Evolutionary conservation across 2,797 vertebrate genomes (phyloP).

Genomic region (Mus minutoides): DNA sequence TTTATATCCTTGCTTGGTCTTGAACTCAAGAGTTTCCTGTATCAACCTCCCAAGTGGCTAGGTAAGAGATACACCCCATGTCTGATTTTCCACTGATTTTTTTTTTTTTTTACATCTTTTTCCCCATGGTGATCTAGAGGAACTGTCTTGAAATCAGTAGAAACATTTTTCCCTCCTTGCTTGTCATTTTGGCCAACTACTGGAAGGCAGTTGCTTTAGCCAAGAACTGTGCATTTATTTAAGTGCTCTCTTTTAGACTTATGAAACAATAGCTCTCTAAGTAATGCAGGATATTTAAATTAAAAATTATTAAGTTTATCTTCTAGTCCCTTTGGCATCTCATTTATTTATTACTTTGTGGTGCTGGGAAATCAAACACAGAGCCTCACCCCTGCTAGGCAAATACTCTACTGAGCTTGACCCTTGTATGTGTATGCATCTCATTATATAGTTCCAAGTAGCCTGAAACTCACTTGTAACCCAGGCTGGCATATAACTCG

Average conservation of each 20-base stretch:
- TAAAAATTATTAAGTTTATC: not conserved
- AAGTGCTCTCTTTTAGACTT: not conserved
- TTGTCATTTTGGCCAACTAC: not conserved
- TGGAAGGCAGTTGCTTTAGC: not conserved
- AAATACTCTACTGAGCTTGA: not conserved
- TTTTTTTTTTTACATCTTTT: not conserved
- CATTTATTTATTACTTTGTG: not conserved
- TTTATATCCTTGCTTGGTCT: not conserved
- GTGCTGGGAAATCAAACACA: not conserved
- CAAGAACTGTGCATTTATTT: not conserved
- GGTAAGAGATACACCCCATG: not conserved
- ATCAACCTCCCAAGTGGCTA: not conserved
- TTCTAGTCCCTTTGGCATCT: not conserved
- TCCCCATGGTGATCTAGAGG: not conserved
- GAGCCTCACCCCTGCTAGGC: not conserved
- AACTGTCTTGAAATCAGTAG: not conserved
- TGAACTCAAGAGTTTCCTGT: not conserved
- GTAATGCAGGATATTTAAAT: not conserved
- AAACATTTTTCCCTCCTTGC: not conserved
- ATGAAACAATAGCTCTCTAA: not conserved
- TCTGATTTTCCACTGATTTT: not conserved
- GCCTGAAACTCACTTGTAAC: not conserved
- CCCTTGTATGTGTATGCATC: not conserved
- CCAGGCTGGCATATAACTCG: not conserved
- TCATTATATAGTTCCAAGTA: not conserved